Base-by-base conservation (phyloP, 1,140 invertebrate species). In the Chelonus insularis region DNA sequence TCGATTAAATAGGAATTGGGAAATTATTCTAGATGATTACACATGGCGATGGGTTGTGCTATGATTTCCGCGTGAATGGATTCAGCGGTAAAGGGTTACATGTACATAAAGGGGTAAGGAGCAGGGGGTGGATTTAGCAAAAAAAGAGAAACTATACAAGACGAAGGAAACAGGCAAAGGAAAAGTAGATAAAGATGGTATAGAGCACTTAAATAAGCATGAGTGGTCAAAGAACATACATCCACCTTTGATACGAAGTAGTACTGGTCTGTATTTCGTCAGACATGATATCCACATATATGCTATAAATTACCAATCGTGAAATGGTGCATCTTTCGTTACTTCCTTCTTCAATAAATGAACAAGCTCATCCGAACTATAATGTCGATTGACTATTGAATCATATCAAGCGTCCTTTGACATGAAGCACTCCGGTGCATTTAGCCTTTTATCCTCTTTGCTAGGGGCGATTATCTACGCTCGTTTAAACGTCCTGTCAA, bases 301-400 rank as follows among this genome's bases (percentile, higher is more conserved):
- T 57, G 41, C 41, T 39, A 57, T 57, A 43, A 57, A 57, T 57
- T 57, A 29, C 39, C 41, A 29, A 37, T 18, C 25, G 7, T 29
- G 3, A 4, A 29, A 29, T 7, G 25, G 43, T 9, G 18, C 43
- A 32, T 18, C 55, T 57, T 52, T 36, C 36, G 8, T 8, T 45
- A 16, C 18, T 2, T 45, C 37, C 32, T 20, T 32, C 32, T 39
- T 23, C 18, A 18, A 55, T 55, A 36, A 6, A 7, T 14, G 23
- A 18, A 8, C 20, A 41, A 55, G 21, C 34, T 55, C 36, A 20
- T 29, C 16, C 4, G 29, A 16, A 37, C 16, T 32, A 12, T 12
- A 36, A 51, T 52, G 47, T 60, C 47, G 47, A 60, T 60, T 18
- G 20, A 34, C 52, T 52, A 60, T 60, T 52, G 47, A 34, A 60